Percentiles rank a stretch among this genome's conserved stretches.
These are phyloP conservation scores for Hycleus phaleratus DNA, from an alignment of 1,140 invertebrate species.

Conservation along the genomic window DNA sequence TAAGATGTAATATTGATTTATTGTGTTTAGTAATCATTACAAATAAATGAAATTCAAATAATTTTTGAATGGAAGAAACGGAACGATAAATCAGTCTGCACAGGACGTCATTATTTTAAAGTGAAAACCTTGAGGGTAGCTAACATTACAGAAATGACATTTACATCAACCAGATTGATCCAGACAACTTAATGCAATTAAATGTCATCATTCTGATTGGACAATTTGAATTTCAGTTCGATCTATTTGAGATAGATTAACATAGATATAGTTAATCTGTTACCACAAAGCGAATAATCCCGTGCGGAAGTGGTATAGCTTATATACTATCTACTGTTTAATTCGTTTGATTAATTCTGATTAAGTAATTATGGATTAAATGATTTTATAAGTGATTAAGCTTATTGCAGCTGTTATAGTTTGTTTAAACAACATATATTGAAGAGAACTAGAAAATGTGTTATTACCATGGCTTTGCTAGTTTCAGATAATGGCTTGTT, in stretches of 20 bases:
- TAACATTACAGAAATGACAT: constrained; percentile 20
- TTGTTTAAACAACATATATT: neutral
- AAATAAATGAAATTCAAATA: constrained; percentile 11
- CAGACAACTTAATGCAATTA: constrained; percentile 22
- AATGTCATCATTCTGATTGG: constrained; percentile 23
- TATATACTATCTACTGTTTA: constrained; percentile 16
- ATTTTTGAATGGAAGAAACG: constrained; percentile 10
- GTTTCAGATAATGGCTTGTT: constrained; percentile 17
- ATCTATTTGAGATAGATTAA: constrained; percentile 28
- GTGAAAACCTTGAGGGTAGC: constrained; percentile 2
- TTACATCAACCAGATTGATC: constrained; percentile 24
- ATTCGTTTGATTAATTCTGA: constrained; percentile 26
- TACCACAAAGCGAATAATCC: constrained; percentile 18
- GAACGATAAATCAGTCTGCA: constrained; percentile 13
- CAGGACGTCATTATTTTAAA: constrained; percentile 11
- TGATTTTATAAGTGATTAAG: constrained; percentile 27
- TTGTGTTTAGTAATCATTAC: neutral
- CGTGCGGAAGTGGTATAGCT: constrained; percentile 9
- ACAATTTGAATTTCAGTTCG: constrained; percentile 30
- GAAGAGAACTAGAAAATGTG: constrained; percentile 11
- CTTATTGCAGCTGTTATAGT: constrained; percentile 2
- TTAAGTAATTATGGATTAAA: constrained; percentile 22
- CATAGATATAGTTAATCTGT: constrained; percentile 29
- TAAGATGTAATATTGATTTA: too few relatives aligned
- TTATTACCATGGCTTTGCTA: constrained; percentile 6